Evolutionary conservation across 2,888 invertebrate species (phyloP), one percentile per base, ranked within the genome.

Genomic region (Zelleria hepariella): DNA sequence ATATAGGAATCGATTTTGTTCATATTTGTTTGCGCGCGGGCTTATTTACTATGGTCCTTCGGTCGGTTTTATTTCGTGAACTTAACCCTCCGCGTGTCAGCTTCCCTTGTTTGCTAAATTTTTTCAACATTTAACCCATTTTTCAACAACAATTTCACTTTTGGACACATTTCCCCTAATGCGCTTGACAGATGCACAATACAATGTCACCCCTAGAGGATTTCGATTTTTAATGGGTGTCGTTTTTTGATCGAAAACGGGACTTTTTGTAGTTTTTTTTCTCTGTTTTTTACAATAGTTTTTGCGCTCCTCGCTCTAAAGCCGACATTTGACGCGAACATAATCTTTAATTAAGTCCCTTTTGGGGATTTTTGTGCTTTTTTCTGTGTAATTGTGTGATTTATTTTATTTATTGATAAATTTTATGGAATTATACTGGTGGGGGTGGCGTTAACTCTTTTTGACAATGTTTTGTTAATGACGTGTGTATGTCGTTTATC

Each of bases 251-350:
- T 67, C 67, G 71, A 80, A 82, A 82, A 68, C 62, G 64, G 70
- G 63, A 65, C 73, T 78, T 83, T 79, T 78, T 75, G 73, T 67
- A 66, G 70, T 65, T 27, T 63, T 56, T 64, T 60, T 70, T 70
- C 77, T 64, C 65, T 32, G 63, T 57, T 64, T 59, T 70, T 70
- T 77, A 78, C 81, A 27, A 80, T 56, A 64, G 60, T 70, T 70
- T 77, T 78, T 82, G 81, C 79, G 42, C 76, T 74, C 73, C 67
- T 74, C 73, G 79, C 77, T 82, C 78, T 73, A 86, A 86, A 88
- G 85, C 86, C 73, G 87, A 86, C 87, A 86, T 84, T 86, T 88
- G 87, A 88, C 87, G 87, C 87, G 86, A 69, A 87, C 71, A 82
- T 87, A 88, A 88, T 88, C 86, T 85, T 85, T 83, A 87, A 88